phyloP scores from a whole-genome alignment of 1,140 invertebrate species.

The Cryptotermes secundus region DNA sequence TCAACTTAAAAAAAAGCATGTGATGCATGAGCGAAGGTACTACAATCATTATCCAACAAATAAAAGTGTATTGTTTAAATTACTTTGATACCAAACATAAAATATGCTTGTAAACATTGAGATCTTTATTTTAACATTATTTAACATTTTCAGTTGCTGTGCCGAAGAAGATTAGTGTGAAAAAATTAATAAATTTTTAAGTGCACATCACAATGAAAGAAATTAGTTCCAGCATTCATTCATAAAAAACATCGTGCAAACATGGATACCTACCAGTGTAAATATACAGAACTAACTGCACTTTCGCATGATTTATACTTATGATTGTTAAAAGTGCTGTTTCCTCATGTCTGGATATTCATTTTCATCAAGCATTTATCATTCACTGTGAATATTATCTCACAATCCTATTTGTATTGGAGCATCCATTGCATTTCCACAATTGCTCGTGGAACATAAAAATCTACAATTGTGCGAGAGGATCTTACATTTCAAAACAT shows the following conservation, averaged over 20 bases:
- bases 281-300: conserved; percentile 12
- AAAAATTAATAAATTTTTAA: not conserved
- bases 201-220: not conserved
- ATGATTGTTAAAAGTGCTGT: not conserved
- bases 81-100: not conserved
- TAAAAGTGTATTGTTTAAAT: not conserved
- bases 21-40: not conserved
- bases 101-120: not conserved
- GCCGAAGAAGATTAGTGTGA: not conserved
- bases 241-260: not conserved
- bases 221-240: not conserved
- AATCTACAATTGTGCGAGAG: no score
- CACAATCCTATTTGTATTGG: not conserved
- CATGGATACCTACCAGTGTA: not conserved
- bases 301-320: not conserved
- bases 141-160: not conserved
- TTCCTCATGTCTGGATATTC: not conserved
- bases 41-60: not conserved
- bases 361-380: not conserved
- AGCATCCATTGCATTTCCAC: not conserved
- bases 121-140: not conserved
- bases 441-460: not conserved
- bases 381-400: not conserved
- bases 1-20: not conserved
- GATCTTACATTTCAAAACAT: no score